Evolutionary conservation across 23 tunicate genomes (phyloP).

Genomic region (Halocynthia roretzi): DNA sequence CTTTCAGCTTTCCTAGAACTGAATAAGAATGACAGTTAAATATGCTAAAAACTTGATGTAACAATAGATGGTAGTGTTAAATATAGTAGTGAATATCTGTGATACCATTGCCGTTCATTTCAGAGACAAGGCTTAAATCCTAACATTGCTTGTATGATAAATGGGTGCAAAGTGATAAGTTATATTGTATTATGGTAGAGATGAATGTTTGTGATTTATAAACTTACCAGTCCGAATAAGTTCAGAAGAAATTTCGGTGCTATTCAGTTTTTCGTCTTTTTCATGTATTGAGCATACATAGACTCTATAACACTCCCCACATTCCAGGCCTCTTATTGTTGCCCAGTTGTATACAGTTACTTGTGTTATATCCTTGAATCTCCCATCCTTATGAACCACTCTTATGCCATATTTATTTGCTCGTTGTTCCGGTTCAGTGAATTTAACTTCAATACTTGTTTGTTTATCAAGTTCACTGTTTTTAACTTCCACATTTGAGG

Average conservation of each 20-base stretch:
- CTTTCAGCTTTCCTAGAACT: not conserved
- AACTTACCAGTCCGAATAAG: not conserved
- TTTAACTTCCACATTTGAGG: too few species aligned
- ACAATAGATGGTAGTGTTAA: too few species aligned
- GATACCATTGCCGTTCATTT: too few species aligned
- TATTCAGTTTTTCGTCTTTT: not conserved
- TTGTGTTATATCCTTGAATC: not conserved
- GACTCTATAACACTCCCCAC: not conserved
- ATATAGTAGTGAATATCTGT: too few species aligned
- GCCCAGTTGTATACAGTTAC: not conserved
- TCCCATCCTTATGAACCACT: not conserved
- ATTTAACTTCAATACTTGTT: too few species aligned
- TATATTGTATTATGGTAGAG: not conserved
- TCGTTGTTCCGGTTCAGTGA: too few species aligned
- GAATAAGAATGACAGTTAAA: not conserved
- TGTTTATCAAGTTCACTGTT: too few species aligned
- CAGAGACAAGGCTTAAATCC: too few species aligned
- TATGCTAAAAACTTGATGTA: too few species aligned
- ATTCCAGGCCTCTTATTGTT: not conserved
- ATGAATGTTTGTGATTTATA: too few species aligned
- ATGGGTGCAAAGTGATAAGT: not conserved
- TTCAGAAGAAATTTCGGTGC: not conserved
- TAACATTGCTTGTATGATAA: not conserved
- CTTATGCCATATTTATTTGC: too few species aligned
- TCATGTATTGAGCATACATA: not conserved